Evolutionary conservation across 2,888 invertebrate genomes (phyloP).

Genomic region (Pogonocherus hispidulus): DNA sequence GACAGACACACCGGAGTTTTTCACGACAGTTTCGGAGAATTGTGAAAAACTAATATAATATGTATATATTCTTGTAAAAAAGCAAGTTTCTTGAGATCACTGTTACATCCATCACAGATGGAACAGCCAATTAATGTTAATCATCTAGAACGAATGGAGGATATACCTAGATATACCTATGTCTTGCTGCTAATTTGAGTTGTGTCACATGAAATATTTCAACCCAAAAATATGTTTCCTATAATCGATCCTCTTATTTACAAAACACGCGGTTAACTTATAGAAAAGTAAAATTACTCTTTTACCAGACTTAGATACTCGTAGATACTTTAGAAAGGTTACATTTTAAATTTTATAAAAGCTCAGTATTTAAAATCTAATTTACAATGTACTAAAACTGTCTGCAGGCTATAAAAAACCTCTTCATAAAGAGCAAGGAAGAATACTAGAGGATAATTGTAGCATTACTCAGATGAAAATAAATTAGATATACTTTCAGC

Average conservation of each 20-base stretch:
- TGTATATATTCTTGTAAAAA: too few species aligned
- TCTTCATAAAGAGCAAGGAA: conserved; percentile 14
- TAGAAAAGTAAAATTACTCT: background rate
- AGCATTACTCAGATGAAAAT: conserved; percentile 14
- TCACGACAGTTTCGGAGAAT: too few species aligned
- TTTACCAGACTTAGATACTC: background rate
- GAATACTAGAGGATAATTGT: conserved; percentile 14
- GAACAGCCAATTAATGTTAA: too few species aligned
- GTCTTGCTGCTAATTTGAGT: too few species aligned
- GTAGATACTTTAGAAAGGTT: background rate
- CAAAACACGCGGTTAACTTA: background rate
- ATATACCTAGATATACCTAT: too few species aligned
- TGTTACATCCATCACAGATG: too few species aligned
- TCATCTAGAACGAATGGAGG: too few species aligned
- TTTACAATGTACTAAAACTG: conserved; percentile 24
- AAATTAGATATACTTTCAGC: conserved; percentile 12
- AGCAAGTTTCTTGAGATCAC: too few species aligned
- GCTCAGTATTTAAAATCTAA: conserved; percentile 18
- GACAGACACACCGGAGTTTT: background rate
- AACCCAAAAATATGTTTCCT: too few species aligned
- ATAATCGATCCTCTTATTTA: too few species aligned
- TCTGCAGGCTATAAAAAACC: conserved; percentile 12
- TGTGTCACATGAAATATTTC: too few species aligned
- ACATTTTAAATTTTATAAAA: conserved; percentile 11
- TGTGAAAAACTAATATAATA: too few species aligned